Base-by-base conservation (phyloP, 2,113 vertebrate genomes). In the Crotalus tigris region DNA sequence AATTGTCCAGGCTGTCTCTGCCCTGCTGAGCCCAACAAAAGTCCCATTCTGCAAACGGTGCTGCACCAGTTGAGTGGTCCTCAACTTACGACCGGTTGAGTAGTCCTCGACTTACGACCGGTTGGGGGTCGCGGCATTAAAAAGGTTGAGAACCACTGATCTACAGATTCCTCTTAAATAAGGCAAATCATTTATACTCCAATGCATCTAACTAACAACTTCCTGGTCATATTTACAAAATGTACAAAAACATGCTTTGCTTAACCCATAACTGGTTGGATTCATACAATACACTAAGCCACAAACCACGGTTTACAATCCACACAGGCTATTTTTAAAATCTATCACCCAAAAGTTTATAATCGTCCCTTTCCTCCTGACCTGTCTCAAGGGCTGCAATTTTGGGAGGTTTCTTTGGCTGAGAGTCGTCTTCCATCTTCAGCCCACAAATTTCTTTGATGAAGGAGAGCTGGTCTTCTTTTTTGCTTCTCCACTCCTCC, bases 321-420 rank as follows among this genome's bases (percentile, higher is more conserved):
- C 33, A 39, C 75, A 10, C 7, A 81, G 75, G 75, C 33, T 44
- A 19, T 17, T 19, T 81, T 81, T 33, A 39, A 19, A 19, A 69
- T 26, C 61, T 11, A 29, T 17, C 75, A 81, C 75, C 75, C 87
- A 21, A n/a, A 15, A 49, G 13, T n/a, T 21, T 54, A 54, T 51
- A n/a, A 17, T 4, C 29, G 29, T 17, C 13, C 29, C 6, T 1
- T 51, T 54, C 4, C 7, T 44, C 88, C 95, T 0, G 91, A 97
- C 97, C 97, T 0, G 91, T 94, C 58, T 96, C 94, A 49, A 75
- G 33, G 44, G 95, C 89, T 46, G 89, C 93, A 12, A 33, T 87
- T 33, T 93, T 11, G 0, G 93, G 91, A 23, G 93, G 5, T 91
- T 95, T 97, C 69, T 93, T 95, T 54, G 90, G 93, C 53, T 90